Evolutionary conservation across 2,113 vertebrate species (phyloP).

Genomic region (Eulemur rufifrons): DNA sequence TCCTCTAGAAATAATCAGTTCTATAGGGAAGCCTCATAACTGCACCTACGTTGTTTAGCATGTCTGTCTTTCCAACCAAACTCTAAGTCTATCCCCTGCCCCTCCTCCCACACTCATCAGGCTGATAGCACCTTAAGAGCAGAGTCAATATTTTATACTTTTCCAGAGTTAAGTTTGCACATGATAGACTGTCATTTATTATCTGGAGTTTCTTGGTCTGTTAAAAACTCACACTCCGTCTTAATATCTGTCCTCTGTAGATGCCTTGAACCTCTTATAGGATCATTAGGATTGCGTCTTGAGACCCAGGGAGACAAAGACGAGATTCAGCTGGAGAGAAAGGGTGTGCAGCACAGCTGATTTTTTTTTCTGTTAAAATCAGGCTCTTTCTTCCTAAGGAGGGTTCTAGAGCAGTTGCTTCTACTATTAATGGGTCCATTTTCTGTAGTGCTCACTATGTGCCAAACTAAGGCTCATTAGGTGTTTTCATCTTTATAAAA

Average conservation of each 20-base stretch:
- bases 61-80: neutral
- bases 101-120: neutral
- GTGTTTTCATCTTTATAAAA: neutral
- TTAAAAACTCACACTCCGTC: neutral
- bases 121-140: neutral
- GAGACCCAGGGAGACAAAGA: neutral
- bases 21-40: neutral
- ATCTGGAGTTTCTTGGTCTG: neutral
- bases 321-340: neutral
- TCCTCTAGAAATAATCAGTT: neutral
- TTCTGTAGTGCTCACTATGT: neutral
- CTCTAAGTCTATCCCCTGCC: neutral
- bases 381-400: neutral
- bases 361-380: neutral
- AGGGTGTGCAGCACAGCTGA: neutral
- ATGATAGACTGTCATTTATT: neutral
- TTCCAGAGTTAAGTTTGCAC: neutral
- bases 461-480: neutral
- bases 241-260: neutral
- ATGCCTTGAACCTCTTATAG: neutral
- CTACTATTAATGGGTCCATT: neutral
- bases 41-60: neutral
- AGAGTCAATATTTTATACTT: neutral
- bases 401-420: neutral
- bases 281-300: neutral